phyloP scores from a whole-genome alignment of 2,888 invertebrate species.

The Rhagophthalmus giganteus region DNA sequence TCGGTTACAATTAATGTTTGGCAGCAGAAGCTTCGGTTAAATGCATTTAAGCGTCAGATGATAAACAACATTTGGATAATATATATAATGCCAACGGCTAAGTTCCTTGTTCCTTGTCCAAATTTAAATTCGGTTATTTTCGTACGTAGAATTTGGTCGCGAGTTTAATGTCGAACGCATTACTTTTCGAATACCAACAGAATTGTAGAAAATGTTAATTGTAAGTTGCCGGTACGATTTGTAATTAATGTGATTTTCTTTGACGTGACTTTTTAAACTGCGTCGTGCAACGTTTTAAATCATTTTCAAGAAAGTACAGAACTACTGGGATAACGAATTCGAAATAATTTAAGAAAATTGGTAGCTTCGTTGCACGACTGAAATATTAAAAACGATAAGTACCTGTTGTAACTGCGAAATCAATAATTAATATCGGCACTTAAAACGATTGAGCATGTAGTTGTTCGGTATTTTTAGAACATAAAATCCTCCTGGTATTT shows the following conservation, averaged over 20 bases:
- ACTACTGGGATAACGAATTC: not conserved
- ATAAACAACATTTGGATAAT: not conserved
- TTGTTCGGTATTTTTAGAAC: too few species aligned
- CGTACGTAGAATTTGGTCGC: not conserved
- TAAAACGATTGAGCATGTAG: too few species aligned
- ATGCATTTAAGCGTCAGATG: not conserved
- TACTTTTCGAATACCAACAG: too few species aligned
- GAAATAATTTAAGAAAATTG: not conserved
- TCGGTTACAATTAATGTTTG: not conserved
- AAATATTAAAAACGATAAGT: too few species aligned
- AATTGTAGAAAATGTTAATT: too few species aligned
- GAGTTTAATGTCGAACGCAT: too few species aligned
- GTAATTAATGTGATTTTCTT: not conserved
- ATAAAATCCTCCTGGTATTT: too few species aligned
- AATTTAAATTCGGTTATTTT: not conserved
- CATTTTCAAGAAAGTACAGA: not conserved
- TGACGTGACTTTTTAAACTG: not conserved
- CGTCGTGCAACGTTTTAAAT: not conserved
- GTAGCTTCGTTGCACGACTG: not conserved
- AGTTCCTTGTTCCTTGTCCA: not conserved
- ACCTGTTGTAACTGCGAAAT: too few species aligned
- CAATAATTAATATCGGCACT: too few species aligned
- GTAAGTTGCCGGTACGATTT: not conserved
- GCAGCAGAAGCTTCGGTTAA: not conserved
- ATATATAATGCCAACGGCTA: not conserved